Evolutionary conservation across 2,113 vertebrate genomes (phyloP).

Genomic region (Lophochroa leadbeateri): DNA sequence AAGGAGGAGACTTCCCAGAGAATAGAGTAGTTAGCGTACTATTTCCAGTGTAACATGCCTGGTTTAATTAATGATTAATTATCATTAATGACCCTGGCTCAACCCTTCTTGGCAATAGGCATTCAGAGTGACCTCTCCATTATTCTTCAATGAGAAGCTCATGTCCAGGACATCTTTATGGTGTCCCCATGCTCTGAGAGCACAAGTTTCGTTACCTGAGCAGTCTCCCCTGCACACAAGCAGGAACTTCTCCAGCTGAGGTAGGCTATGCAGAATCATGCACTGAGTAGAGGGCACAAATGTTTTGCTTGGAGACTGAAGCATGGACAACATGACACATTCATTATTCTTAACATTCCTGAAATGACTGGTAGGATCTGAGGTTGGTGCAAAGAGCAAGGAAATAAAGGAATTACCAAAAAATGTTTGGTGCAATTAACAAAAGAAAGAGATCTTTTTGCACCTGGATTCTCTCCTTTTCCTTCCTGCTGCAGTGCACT

Average conservation of each 20-base stretch:
- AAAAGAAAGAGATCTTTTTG: neutral
- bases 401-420: neutral
- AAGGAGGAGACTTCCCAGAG: neutral
- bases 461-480: neutral
- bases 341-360: neutral
- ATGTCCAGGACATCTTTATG: neutral
- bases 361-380: neutral
- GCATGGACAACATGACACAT: neutral
- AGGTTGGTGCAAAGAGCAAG: neutral
- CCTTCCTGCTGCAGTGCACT: neutral
- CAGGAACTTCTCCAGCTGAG: neutral
- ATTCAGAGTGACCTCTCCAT: neutral
- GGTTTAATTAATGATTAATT: conserved; percentile 52
- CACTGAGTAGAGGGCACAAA: neutral
- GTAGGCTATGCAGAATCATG: neutral
- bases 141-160: neutral
- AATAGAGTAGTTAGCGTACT: neutral
- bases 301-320: neutral
- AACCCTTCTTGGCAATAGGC: neutral
- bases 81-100: conserved; percentile 40
- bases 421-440: neutral
- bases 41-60: neutral
- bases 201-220: neutral
- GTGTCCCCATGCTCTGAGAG: neutral
- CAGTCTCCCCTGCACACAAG: fast-evolving